phyloP scores from a whole-genome alignment of 2,797 vertebrate genomes.

The Poeciliopsis gracilis region DNA sequence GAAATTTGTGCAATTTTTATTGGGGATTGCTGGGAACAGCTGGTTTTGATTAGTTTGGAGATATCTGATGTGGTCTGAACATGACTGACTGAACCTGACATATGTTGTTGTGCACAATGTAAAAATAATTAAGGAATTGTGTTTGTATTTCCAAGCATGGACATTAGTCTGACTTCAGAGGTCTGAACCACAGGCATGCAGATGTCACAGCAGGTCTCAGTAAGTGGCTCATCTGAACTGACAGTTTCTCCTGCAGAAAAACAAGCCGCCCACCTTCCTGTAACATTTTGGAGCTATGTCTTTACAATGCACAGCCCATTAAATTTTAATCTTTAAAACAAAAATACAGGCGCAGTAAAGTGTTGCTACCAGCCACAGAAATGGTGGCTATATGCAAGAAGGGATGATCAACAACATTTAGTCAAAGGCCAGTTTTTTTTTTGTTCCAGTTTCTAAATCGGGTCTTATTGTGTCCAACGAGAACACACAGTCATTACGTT shows the following conservation, averaged over 20 bases:
- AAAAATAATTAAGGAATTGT: not conserved
- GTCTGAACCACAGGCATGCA: not conserved
- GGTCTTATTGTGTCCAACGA: not conserved
- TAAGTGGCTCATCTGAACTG: not conserved
- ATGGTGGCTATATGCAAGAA: not conserved
- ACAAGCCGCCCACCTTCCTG: not conserved
- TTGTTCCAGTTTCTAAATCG: not conserved
- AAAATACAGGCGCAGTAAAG: not conserved
- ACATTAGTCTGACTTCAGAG: not conserved
- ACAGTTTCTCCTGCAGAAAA: not conserved
- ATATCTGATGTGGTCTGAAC: not conserved
- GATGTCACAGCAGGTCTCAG: not conserved
- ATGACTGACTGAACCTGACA: not conserved
- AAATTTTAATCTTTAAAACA: not conserved
- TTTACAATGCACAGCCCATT: not conserved
- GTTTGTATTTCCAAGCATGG: not conserved
- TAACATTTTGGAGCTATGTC: not conserved
- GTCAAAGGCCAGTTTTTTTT: not conserved
- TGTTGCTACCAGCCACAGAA: not conserved
- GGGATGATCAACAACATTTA: not conserved
- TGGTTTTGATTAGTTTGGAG: not conserved
- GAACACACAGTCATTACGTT: conserved; percentile 3
- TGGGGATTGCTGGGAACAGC: not conserved
- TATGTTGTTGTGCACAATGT: not conserved
- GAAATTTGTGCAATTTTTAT: not conserved